A percentile compares a stretch with the other conserved stretches of the same genome.
Evolutionary conservation across 2,888 invertebrate species (phyloP).

Genomic region (Glaucopsyche alexis): DNA sequence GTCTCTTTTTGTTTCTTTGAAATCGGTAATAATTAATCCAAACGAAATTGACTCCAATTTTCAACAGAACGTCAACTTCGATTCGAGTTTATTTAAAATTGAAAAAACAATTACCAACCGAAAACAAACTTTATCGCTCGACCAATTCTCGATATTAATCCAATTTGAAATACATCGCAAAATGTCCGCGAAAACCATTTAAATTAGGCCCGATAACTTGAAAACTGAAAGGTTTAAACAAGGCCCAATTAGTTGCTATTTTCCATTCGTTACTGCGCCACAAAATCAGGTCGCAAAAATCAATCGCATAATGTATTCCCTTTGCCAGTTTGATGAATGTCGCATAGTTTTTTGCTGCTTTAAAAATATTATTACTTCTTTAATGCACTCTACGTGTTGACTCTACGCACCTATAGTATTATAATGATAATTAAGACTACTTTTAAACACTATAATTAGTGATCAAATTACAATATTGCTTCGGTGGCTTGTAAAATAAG

Average conservation of each 20-base stretch:
- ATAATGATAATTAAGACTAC: too few species aligned
- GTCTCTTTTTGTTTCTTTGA: background rate
- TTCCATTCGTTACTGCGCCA: slow-evolving; percentile 62
- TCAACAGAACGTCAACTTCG: background rate
- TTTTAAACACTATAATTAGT: too few species aligned
- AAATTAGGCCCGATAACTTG: slow-evolving; percentile 76
- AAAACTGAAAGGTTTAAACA: slow-evolving; percentile 69
- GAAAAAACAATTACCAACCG: slow-evolving; percentile 22
- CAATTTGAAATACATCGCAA: slow-evolving; percentile 58
- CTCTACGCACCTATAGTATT: background rate
- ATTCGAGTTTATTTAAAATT: slow-evolving; percentile 16
- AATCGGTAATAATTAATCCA: background rate
- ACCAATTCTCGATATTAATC: slow-evolving; percentile 46
- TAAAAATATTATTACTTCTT: background rate
- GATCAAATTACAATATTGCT: too few species aligned
- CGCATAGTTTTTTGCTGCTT: slow-evolving; percentile 2
- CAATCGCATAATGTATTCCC: slow-evolving; percentile 46
- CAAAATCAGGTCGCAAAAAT: slow-evolving; percentile 62
- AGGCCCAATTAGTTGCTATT: slow-evolving; percentile 78
- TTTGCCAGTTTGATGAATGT: background rate
- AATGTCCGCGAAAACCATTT: slow-evolving; percentile 69
- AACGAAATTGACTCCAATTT: slow-evolving; percentile 6
- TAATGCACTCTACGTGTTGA: background rate
- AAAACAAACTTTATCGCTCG: slow-evolving; percentile 38
- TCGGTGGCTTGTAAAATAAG: too few species aligned